Base-by-base conservation (phyloP, 2,888 invertebrate genomes). In the Eupithecia abbreviata region DNA sequence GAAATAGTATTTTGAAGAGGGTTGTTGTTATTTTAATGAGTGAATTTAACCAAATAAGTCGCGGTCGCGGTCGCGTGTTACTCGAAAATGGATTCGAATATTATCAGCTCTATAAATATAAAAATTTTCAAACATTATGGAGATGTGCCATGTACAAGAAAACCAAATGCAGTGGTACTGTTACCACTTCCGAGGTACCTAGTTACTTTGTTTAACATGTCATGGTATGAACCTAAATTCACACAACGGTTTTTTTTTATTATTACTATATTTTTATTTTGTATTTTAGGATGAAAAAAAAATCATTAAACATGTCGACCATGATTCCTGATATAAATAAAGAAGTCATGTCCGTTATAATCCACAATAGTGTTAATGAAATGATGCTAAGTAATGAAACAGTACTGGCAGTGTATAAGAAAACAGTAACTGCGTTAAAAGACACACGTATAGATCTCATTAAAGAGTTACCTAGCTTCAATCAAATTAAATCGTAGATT, bases 111-210 rank as follows among this genome's bases (percentile, higher is more conserved):
- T 72, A 70, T 79, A 72, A 76, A 74, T 79, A 74, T 72, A 62
- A 79, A 49, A 72, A 73, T 49, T 49, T 49, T 49, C 49, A 49
- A 49, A 49, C 49, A 49, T 49, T 49, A 49, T 49, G 49, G 47
- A 79, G 72, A 79, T 79, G 74, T 79, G 72, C 76, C 72, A 76
- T 72, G 76, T 79, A 72, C 70, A 78, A 76, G 73, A 78, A 76
- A 78, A 78, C 72, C 65, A 79, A 79, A 79, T 76, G 76, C 76
- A 76, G 72, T 74, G 74, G 76, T 74, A 79, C 79, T 74, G 79
- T 78, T 76, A 78, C 76, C 76, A 76, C 55, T 78, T 72, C 72
- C 45, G 72, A 72, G 69, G 70, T 30, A 30, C 30, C 30, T 30
- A 30, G 30, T 30, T 30, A 30, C 30, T 30, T 30, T 30, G 30